Conservation (phyloP, 2,797 vertebrate genomes). For the Amazona ochrocephala region DNA sequence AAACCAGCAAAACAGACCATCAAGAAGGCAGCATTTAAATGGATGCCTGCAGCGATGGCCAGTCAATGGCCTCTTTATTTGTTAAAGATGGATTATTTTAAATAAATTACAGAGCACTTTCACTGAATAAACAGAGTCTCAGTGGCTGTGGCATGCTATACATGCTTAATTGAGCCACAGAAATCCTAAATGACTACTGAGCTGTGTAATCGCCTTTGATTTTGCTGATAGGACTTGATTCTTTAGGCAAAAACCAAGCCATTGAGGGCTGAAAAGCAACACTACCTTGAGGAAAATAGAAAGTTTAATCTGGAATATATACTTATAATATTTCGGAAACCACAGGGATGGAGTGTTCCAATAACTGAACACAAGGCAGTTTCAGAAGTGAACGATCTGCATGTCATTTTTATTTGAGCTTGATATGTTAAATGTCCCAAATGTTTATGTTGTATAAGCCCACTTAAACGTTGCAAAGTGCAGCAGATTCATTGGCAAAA, state of each 20-base stretch:
- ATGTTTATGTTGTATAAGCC: slow-evolving; percentile 75
- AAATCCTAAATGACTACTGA: slow-evolving; percentile 93
- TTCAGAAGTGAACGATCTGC: slow-evolving; percentile 84
- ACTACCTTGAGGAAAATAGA: slow-evolving; percentile 79
- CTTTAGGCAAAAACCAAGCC: slow-evolving; percentile 82
- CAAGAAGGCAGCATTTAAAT: slow-evolving; percentile 89
- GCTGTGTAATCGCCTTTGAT: slow-evolving; percentile 89
- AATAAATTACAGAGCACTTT: slow-evolving; percentile 99
- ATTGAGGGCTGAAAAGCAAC: slow-evolving; percentile 84
- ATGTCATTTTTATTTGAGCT: slow-evolving; percentile 81
- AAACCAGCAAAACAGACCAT: slow-evolving; percentile 85
- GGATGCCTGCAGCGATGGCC: slow-evolving; percentile 87
- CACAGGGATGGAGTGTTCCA: slow-evolving; percentile 85
- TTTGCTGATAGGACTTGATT: slow-evolving; percentile 90
- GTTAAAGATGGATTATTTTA: slow-evolving; percentile 99
- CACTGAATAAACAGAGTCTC: slow-evolving; percentile 98
- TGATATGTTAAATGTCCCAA: slow-evolving; percentile 85
- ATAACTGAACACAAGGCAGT: slow-evolving; percentile 87
- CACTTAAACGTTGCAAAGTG: slow-evolving; percentile 79
- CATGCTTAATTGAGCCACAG: slow-evolving; percentile 92
- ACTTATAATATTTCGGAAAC: slow-evolving; percentile 87
- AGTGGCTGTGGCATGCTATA: slow-evolving; percentile 90
- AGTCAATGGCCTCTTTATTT: slow-evolving; percentile 99
- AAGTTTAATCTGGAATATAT: slow-evolving; percentile 85
- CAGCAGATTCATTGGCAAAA: slow-evolving; percentile 76